A percentile compares a stretch with the other conserved stretches of the same genome.
phyloP scores from a whole-genome alignment of 2,888 invertebrate species.

The Yponomeuta malinellus region DNA sequence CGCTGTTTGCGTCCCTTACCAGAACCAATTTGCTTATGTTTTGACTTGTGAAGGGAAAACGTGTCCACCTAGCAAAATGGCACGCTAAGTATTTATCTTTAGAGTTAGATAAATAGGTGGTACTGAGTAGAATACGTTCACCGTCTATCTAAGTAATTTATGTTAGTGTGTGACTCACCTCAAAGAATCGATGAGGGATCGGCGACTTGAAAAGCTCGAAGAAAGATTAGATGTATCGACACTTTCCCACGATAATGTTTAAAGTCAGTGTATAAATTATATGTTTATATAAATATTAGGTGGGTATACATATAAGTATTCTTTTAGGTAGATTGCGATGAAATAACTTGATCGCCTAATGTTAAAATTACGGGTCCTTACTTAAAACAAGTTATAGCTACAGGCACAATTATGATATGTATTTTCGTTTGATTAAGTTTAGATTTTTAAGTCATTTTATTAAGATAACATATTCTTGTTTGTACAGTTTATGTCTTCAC shows the following conservation, averaged over 20 bases:
- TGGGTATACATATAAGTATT: not conserved
- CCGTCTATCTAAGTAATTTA: no score
- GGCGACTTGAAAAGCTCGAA: not conserved
- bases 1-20: not conserved
- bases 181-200: not conserved
- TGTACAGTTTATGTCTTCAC: conserved; percentile 17
- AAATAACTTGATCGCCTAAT: not conserved
- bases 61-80: no score
- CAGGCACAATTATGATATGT: conserved; percentile 72
- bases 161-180: not conserved
- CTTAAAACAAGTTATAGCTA: conserved; percentile 40
- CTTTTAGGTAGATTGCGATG: not conserved
- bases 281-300: conserved; percentile 25
- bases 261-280: not conserved
- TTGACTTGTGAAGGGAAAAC: no score
- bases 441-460: conserved; percentile 21
- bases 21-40: not conserved
- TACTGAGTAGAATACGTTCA: no score
- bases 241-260: not conserved
- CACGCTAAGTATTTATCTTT: no score
- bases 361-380: not conserved
- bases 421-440: conserved; percentile 49
- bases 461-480: not conserved
- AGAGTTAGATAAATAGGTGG: no score
- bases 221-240: not conserved